Base-by-base conservation (phyloP, 2,113 vertebrate species). In the Cynocephalus volans region DNA sequence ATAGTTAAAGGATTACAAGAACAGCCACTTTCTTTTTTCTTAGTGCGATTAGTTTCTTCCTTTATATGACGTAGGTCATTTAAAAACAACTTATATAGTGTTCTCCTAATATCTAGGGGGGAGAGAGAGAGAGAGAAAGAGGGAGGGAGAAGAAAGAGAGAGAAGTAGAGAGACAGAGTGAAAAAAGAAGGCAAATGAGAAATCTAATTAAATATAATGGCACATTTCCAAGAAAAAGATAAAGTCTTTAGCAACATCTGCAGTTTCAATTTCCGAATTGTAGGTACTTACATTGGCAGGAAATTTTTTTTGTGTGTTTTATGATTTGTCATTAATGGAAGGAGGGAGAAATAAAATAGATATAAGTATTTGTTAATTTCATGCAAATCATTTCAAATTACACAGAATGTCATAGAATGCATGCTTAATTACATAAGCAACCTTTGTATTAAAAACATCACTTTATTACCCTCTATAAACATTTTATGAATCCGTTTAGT, bases 201-300 rank as follows among this genome's bases (percentile, higher is more conserved):
- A 98, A 94, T 95, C 97, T 98, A 98, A 98, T 98, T 98, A 98
- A 92, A 98, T 93, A 81, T 97, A 98, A 98, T 97, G 93, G 97
- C 97, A 95, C 50, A 65, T 89, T 98, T 98, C 97, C 94, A 98
- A 98, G 96, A 97, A 95, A 98, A 98, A 97, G 90, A 97, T 96
- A 69, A 80, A 93, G 96, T 98, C 97, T 98, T 98, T 81, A 97
- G 97, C 95, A 95, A 92, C 96, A 95, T 97, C 97, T 96, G 87
- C 94, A 97, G 90, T 97, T 98, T 98, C 97, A 93, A 60, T 97
- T 98, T 97, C 83, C 69, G 70, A 98, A 98, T 56, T 96, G 72
- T 79, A 82, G 86, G 95, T 95, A 75, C 88, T 58, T 91, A 93
- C 45, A 52, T 67, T 95, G 79, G 18, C 67, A 93, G 72, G 90